phyloP scores from a whole-genome alignment of 2,888 invertebrate genomes.

The Phlogophora meticulosa region DNA sequence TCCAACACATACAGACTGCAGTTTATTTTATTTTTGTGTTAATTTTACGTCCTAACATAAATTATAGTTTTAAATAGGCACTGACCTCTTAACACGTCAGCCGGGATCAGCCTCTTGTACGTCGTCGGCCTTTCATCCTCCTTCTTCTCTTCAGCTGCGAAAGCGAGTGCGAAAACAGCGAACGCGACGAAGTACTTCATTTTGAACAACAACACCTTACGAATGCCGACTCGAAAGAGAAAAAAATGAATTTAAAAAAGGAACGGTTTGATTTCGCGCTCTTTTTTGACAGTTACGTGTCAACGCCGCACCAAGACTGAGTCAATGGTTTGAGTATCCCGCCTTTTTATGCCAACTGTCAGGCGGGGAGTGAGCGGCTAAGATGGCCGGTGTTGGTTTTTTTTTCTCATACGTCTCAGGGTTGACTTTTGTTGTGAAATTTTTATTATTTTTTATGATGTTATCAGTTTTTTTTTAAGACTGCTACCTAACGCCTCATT shows the following conservation, averaged over 20 bases:
- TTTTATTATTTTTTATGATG: conserved; percentile 68
- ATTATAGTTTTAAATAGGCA: conserved; percentile 60
- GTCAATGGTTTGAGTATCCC: conserved; percentile 77
- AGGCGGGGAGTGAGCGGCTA: conserved; percentile 83
- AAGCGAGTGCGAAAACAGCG: conserved; percentile 89
- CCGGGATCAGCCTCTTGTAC: conserved; percentile 96
- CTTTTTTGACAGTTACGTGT: conserved; percentile 77
- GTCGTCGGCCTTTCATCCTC: conserved; percentile 93
- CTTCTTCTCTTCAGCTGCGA: conserved; percentile 91
- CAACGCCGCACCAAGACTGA: conserved; percentile 84
- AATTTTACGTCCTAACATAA: conserved; percentile 6
- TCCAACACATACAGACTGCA: conserved; percentile 1
- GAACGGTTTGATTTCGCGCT: conserved; percentile 76
- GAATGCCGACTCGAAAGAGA: conserved; percentile 73
- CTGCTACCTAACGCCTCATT: conserved; percentile 30
- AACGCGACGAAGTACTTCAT: conserved; percentile 91
- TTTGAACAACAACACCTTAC: conserved; percentile 76
- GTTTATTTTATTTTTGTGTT: not conserved
- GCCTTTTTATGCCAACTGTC: conserved; percentile 80
- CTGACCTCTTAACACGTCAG: conserved; percentile 97
- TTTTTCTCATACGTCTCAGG: conserved; percentile 72
- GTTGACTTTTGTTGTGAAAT: conserved; percentile 80
- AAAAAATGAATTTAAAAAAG: conserved; percentile 66
- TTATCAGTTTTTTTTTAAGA: conserved; percentile 58
- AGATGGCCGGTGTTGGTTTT: conserved; percentile 72